Evolutionary conservation across 1,140 invertebrate species (phyloP).

Genomic region (Aplysia californica): DNA sequence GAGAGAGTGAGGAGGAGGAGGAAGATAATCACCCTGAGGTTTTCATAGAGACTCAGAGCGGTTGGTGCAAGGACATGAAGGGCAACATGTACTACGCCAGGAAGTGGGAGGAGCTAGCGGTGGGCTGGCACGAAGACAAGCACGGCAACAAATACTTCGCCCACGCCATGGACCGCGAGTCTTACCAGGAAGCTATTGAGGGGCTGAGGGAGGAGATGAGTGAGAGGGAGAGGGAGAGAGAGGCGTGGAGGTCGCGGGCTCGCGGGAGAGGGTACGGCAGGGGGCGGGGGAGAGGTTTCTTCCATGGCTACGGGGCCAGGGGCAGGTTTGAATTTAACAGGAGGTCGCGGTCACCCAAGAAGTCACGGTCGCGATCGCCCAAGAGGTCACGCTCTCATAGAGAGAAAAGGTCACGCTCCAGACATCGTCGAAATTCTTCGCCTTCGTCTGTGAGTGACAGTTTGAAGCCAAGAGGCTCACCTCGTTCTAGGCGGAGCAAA

Average conservation of each 20-base stretch:
- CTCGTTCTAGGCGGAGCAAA: too few relatives aligned
- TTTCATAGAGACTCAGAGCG: not conserved
- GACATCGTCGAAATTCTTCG: too few relatives aligned
- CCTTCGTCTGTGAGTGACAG: too few relatives aligned
- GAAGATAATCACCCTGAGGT: not conserved
- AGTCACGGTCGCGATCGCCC: too few relatives aligned
- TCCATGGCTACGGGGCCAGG: too few relatives aligned
- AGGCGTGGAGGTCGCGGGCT: not conserved
- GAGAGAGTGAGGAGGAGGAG: slow-evolving; percentile 8
- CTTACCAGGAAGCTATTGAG: not conserved
- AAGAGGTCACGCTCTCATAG: too few relatives aligned
- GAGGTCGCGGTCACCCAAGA: too few relatives aligned
- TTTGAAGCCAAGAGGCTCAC: too few relatives aligned
- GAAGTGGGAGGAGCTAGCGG: not conserved
- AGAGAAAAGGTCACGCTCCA: too few relatives aligned
- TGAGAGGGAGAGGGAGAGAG: not conserved
- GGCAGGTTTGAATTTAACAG: too few relatives aligned
- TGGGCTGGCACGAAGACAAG: not conserved
- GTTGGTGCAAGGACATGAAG: not conserved
- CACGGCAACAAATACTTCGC: not conserved
- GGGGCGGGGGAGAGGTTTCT: not conserved
- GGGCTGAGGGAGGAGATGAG: too few relatives aligned
- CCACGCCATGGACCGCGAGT: not conserved
- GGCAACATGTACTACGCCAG: not conserved
- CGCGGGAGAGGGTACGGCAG: not conserved